phyloP scores from a whole-genome alignment of 2,113 vertebrate species.

The Eptatretus burgeri region DNA sequence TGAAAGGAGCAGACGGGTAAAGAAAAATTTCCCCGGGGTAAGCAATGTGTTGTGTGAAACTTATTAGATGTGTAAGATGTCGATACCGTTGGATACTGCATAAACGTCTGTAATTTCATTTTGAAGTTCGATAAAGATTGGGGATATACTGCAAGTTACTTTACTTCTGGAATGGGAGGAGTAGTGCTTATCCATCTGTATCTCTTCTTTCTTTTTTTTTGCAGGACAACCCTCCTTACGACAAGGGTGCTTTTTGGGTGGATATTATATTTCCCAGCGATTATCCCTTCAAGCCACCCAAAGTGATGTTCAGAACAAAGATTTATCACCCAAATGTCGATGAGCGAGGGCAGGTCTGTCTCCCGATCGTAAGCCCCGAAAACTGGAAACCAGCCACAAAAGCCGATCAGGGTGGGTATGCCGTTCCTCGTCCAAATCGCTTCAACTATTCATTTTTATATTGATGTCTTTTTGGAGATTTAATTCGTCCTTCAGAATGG shows the following conservation, averaged over 20 bases:
- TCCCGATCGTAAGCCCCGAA: constrained; percentile 97
- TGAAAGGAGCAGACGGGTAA: too few species aligned
- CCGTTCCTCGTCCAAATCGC: neutral
- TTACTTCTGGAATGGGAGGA: too few species aligned
- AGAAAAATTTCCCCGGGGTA: too few species aligned
- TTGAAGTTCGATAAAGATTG: too few species aligned
- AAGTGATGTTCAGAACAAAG: constrained; percentile 99
- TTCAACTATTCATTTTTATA: neutral
- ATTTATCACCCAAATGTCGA: constrained; percentile 99
- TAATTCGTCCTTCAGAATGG: neutral
- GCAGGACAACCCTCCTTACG: constrained; percentile 93
- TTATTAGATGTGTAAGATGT: too few species aligned
- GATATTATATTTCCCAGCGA: constrained; percentile 96
- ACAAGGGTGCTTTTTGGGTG: constrained; percentile 96
- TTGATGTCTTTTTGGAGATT: neutral
- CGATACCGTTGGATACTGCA: too few species aligned
- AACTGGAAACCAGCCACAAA: constrained; percentile 99
- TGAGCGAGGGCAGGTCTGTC: constrained; percentile 92
- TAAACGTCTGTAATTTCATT: too few species aligned
- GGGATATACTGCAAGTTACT: too few species aligned
- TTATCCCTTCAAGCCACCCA: constrained; percentile 96
- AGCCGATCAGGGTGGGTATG: constrained; percentile 74
- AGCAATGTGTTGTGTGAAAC: too few species aligned
- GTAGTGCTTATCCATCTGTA: neutral
- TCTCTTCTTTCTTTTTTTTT: constrained; percentile 11